Conservation (phyloP, 1,140 invertebrate species). For the Procambarus clarkii region DNA sequence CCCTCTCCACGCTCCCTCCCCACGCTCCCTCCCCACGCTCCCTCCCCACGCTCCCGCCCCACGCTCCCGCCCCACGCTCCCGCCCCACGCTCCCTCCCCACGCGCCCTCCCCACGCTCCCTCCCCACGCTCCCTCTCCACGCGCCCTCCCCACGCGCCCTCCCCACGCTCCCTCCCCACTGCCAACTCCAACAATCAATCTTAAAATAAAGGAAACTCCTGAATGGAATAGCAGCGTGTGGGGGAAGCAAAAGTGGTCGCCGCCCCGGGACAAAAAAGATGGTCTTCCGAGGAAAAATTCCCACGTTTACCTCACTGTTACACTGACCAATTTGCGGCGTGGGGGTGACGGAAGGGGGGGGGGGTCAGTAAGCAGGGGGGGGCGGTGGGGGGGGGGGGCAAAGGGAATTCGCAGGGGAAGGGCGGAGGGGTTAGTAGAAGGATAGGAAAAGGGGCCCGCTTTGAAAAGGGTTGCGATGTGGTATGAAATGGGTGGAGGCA, state of each 20-base stretch:
- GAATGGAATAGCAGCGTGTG: too few species aligned
- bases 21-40: too few species aligned
- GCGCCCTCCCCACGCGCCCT: too few species aligned
- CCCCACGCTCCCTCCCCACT: background rate
- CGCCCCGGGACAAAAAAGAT: background rate
- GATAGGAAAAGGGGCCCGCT: background rate
- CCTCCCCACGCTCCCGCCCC: too few species aligned
- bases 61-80: too few species aligned
- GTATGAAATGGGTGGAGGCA: too few species aligned
- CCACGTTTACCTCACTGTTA: constrained; percentile 65
- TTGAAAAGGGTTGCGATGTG: background rate
- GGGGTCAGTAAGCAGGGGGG: background rate
- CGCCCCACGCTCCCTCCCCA: too few species aligned
- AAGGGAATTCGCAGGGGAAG: background rate
- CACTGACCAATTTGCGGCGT: constrained; percentile 59
- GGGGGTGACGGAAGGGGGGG: background rate
- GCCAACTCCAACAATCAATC: background rate
- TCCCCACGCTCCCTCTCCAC: too few species aligned
- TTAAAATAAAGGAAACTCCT: background rate
- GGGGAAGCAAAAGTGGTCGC: too few species aligned
- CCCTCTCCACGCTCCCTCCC: too few species aligned
- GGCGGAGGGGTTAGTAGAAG: background rate
- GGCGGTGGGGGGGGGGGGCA: background rate
- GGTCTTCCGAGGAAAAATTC: constrained; percentile 49
- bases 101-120: too few species aligned